Evolutionary conservation across 2,797 vertebrate genomes (phyloP).

Genomic region (Rachycentron canadum): DNA sequence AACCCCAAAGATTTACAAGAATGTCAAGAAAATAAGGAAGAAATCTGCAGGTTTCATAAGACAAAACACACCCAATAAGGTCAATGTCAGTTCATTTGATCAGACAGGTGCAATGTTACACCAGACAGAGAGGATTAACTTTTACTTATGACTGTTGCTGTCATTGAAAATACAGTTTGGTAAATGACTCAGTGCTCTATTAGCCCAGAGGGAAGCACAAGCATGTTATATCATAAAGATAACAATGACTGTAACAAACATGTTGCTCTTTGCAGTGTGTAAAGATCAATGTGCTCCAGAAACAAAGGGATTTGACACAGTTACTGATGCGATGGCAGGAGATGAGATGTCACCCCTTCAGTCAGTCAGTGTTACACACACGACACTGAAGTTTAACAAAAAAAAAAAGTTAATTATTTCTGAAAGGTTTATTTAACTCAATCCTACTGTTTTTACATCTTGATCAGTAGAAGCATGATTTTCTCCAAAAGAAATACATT

Average conservation of each 20-base stretch:
- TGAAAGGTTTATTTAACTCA: conserved; percentile 18
- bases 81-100: not conserved
- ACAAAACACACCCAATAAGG: not conserved
- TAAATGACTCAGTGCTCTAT: not conserved
- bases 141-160: not conserved
- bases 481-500: conserved; percentile 9
- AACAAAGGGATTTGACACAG: not conserved
- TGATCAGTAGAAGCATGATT: conserved; percentile 11
- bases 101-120: not conserved
- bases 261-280: not conserved
- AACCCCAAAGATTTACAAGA: not conserved
- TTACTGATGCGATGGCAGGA: not conserved
- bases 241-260: not conserved
- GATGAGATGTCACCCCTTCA: not conserved
- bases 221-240: not conserved
- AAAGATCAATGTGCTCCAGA: not conserved
- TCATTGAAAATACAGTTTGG: not conserved
- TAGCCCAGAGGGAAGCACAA: not conserved
- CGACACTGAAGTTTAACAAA: not conserved
- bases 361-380: not conserved
- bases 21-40: not conserved
- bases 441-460: not conserved
- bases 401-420: not conserved
- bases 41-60: no score
- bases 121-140: not conserved